Percentiles rank a stretch among this genome's conserved stretches.
Conservation (phyloP, 2,888 invertebrate species). For the Meta bourneti region DNA sequence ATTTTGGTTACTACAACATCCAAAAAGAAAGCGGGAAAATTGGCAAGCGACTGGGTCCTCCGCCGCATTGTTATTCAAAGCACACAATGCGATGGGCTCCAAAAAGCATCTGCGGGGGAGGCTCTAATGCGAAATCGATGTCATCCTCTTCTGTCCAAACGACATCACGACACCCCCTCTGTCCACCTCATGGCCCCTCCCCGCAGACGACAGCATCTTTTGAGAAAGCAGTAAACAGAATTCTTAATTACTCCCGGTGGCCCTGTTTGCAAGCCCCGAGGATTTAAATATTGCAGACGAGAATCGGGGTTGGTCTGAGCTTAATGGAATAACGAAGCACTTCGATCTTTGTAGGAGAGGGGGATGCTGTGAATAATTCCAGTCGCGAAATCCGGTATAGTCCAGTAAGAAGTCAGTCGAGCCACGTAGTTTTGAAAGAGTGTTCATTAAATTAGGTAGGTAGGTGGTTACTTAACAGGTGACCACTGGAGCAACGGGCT, state of each 20-base stretch:
- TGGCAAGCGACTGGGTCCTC: conserved; percentile 14
- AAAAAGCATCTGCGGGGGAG: neutral
- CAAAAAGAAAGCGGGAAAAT: neutral
- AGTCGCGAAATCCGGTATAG: no score
- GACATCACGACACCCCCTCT: conserved; percentile 31
- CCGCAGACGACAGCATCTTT: conserved; percentile 46
- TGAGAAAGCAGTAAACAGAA: conserved; percentile 73
- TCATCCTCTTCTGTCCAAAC: conserved; percentile 19
- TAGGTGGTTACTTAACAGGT: no score
- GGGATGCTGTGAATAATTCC: no score
- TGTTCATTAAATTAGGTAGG: no score
- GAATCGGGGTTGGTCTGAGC: neutral
- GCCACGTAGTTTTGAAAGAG: no score
- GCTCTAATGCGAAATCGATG: conserved; percentile 72
- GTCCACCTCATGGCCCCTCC: conserved; percentile 10
- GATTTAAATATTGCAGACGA: neutral
- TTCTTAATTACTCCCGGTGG: conserved; percentile 65
- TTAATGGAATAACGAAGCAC: neutral
- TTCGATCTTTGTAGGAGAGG: no score
- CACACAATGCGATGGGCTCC: conserved; percentile 9
- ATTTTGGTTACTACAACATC: no score
- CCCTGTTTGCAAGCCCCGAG: neutral
- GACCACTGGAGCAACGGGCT: no score
- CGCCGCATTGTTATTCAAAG: conserved; percentile 60
- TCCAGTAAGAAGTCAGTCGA: no score